Evolutionary conservation across 1,140 invertebrate genomes (phyloP).

Genomic region (Drosophila arizonae): DNA sequence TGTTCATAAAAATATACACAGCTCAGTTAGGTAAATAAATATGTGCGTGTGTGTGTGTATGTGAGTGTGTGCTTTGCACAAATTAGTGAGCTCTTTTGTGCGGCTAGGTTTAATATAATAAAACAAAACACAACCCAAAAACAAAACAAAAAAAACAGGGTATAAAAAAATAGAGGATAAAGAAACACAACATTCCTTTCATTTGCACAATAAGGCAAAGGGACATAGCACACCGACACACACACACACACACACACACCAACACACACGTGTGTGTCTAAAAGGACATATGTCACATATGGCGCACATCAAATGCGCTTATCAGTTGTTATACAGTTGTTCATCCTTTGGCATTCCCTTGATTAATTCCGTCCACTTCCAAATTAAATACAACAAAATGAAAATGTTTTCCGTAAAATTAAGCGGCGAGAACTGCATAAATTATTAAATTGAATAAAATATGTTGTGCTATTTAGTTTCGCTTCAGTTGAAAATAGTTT

Average conservation of each 20-base stretch:
- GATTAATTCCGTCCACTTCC: neutral
- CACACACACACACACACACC: conserved; percentile 2
- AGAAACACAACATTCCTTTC: conserved; percentile 37
- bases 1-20: neutral
- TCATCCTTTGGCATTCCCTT: neutral
- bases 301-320: conserved; percentile 63
- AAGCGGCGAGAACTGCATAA: no score
- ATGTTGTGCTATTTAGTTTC: no score
- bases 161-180: conserved; percentile 19
- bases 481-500: no score
- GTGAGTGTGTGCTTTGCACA: conserved; percentile 51
- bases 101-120: conserved; percentile 72
- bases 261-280: conserved; percentile 17
- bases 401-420: no score
- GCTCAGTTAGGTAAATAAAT: neutral
- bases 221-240: conserved; percentile 10
- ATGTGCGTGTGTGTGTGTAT: conserved; percentile 33
- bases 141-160: neutral
- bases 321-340: conserved; percentile 18
- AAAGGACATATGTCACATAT: conserved; percentile 53
- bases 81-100: conserved; percentile 77
- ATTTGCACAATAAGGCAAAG: conserved; percentile 43
- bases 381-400: no score
- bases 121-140: conserved; percentile 30
- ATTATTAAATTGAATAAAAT: no score